phyloP scores from a whole-genome alignment of 2,113 vertebrate species.

The Tenrec ecaudatus region DNA sequence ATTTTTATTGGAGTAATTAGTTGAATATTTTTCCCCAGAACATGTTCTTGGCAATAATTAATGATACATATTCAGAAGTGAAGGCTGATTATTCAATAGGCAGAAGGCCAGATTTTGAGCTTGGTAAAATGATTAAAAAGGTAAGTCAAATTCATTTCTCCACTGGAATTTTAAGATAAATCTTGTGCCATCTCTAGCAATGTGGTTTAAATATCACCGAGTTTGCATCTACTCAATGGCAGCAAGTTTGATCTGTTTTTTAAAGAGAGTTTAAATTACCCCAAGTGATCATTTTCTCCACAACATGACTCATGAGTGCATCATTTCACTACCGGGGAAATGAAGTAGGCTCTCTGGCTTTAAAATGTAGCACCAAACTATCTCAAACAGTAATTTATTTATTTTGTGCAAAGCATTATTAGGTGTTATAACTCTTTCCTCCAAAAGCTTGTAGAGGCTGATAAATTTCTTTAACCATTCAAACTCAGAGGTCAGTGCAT shows the following conservation, averaged over 20 bases:
- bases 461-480: neutral
- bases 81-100: constrained; percentile 84
- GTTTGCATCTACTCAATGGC: neutral
- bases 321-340: neutral
- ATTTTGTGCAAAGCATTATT: constrained; percentile 19
- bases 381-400: constrained; percentile 25
- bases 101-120: constrained; percentile 75
- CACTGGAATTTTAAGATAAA: constrained; percentile 32
- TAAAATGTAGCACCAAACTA: constrained; percentile 13
- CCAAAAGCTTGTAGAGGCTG: neutral
- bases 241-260: no score
- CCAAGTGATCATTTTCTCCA: neutral
- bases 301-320: neutral
- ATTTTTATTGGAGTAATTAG: constrained; percentile 58
- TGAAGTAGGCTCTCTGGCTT: constrained; percentile 29
- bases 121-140: constrained; percentile 80
- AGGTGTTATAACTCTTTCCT: neutral
- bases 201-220: constrained; percentile 36
- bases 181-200: neutral
- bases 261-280: no score
- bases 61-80: constrained; percentile 86
- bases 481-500: neutral
- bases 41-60: constrained; percentile 88
- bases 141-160: constrained; percentile 76
- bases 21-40: constrained; percentile 81